phyloP scores from a whole-genome alignment of 37 sponge, comb jelly and placozoan genomes.

The Hormiphora californensis region DNA sequence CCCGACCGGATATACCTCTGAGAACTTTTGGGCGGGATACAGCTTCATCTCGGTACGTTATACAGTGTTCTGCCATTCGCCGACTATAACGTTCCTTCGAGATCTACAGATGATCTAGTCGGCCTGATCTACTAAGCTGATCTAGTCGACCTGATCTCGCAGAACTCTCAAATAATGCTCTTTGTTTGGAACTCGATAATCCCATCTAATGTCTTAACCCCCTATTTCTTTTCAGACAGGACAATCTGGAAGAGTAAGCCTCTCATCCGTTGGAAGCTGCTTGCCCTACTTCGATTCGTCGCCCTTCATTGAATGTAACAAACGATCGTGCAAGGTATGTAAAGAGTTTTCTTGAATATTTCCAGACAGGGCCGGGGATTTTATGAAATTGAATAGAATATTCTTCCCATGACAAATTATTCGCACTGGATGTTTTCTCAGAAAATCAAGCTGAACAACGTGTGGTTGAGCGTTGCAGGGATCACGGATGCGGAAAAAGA shows the following conservation, averaged over 20 bases:
- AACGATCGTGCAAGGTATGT: conserved; percentile 38
- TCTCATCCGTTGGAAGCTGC: conserved; percentile 43
- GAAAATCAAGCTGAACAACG: conserved; percentile 4
- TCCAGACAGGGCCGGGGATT: too few species aligned
- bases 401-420: neutral
- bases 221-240: conserved; percentile 17
- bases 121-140: too few species aligned
- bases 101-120: too few species aligned
- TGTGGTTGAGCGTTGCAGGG: conserved; percentile 32
- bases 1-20: conserved; percentile 33
- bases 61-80: too few species aligned
- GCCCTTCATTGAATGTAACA: conserved; percentile 40
- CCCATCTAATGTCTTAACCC: too few species aligned
- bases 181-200: too few species aligned
- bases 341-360: neutral
- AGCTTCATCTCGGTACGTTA: conserved; percentile 54
- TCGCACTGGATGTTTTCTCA: too few species aligned
- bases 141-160: too few species aligned
- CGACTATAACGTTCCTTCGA: too few species aligned
- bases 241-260: conserved; percentile 35
- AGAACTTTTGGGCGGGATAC: conserved; percentile 51
- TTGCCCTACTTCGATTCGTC: conserved; percentile 20
- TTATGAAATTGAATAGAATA: neutral
- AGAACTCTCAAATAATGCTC: too few species aligned
- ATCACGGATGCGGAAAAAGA: too few species aligned